phyloP scores from a whole-genome alignment of 2,113 vertebrate species.

The Gallinago paraguaiae region DNA sequence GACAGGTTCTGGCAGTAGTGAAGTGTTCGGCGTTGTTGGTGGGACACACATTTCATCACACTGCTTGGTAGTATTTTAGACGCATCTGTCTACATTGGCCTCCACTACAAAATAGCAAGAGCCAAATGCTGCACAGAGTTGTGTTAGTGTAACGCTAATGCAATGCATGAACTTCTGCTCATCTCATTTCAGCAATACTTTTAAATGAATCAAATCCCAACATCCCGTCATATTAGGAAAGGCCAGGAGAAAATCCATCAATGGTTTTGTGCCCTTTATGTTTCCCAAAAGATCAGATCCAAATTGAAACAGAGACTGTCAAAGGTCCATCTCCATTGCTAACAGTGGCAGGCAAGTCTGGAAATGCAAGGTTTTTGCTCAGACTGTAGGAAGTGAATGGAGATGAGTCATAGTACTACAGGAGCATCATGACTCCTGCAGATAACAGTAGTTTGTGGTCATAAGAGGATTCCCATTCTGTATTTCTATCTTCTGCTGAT shows the following conservation, averaged over 20 bases:
- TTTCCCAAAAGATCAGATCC: background rate
- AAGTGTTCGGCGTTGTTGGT: background rate
- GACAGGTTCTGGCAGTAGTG: background rate
- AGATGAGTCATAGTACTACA: background rate
- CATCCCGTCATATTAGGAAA: background rate
- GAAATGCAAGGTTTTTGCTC: background rate
- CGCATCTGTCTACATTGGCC: background rate
- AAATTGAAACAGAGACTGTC: background rate
- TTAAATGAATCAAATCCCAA: background rate
- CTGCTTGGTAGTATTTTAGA: background rate
- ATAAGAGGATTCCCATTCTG: background rate
- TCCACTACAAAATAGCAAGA: background rate
- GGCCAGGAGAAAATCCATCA: background rate
- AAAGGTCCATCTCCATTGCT: background rate
- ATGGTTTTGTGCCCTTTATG: background rate
- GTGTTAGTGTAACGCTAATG: background rate
- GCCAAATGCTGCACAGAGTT: background rate
- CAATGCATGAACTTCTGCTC: background rate
- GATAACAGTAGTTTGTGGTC: background rate
- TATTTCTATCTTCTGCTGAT: background rate
- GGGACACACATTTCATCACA: background rate
- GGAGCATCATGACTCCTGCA: background rate
- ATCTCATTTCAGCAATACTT: background rate
- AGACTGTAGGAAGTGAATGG: background rate
- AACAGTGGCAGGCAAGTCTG: background rate